These are phyloP conservation scores for Phasianus colchicus DNA, from an alignment of 2,113 vertebrate species.

Conservation along the genomic window DNA sequence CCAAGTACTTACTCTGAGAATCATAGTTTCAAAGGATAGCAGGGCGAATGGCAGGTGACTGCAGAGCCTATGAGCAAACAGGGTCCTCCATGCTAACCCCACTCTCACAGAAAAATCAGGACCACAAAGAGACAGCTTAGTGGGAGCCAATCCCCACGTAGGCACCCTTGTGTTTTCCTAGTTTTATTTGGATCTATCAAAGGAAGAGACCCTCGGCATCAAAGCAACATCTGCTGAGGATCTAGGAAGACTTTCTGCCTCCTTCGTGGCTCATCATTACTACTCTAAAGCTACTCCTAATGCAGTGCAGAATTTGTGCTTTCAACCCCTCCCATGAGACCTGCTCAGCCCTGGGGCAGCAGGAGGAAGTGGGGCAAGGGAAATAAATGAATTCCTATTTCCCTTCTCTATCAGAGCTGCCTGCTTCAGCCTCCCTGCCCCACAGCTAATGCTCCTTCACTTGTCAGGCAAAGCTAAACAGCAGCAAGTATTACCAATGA, in stretches of 20 bases:
- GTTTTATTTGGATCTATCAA: background rate
- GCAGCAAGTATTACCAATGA: background rate
- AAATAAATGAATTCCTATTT: background rate
- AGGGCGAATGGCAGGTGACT: no score
- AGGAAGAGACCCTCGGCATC: background rate
- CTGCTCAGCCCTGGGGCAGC: background rate
- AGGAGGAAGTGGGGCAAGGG: background rate
- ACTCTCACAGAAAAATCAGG: background rate
- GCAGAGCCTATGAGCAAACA: background rate
- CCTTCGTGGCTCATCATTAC: background rate
- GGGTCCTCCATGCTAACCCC: background rate
- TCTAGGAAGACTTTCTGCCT: background rate
- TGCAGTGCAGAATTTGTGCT: background rate
- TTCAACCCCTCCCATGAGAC: background rate
- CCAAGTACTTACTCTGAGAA: no score
- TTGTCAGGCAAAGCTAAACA: background rate
- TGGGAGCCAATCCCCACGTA: background rate
- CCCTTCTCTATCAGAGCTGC: background rate
- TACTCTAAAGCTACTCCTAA: background rate
- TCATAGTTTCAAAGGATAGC: background rate
- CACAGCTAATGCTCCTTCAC: background rate
- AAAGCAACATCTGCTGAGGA: background rate
- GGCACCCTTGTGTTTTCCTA: no score
- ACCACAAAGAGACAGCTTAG: background rate
- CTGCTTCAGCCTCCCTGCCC: background rate